Conservation (phyloP, 2,888 invertebrate species). For the Amiota minor region DNA sequence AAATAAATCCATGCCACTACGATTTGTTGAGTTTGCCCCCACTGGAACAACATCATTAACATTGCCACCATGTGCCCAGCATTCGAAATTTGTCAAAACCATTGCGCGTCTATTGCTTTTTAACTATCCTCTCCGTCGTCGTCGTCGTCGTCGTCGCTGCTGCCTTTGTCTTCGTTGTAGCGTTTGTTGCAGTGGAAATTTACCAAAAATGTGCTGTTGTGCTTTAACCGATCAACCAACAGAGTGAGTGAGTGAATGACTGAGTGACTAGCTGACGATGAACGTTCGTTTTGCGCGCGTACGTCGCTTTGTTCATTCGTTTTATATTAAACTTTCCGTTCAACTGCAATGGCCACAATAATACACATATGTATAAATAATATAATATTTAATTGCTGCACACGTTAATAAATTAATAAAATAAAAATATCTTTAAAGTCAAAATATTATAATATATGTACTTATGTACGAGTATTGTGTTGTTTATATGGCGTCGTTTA, state of each 20-base stretch:
- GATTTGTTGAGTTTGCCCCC: slow-evolving; percentile 38
- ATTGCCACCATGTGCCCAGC: slow-evolving; percentile 69
- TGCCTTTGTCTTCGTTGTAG: not conserved
- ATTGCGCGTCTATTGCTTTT: slow-evolving; percentile 43
- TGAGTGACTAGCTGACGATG: not conserved
- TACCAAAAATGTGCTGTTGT: slow-evolving; percentile 49
- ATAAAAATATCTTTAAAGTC: slow-evolving; percentile 47
- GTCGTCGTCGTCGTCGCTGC: slow-evolving; percentile 7
- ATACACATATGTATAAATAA: slow-evolving; percentile 25
- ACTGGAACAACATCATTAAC: slow-evolving; percentile 34
- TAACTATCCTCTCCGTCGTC: slow-evolving; percentile 38
- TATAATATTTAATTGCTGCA: slow-evolving; percentile 46
- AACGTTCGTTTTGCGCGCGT: not conserved
- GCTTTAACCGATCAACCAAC: not conserved
- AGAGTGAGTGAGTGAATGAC: not conserved
- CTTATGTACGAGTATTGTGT: too few relatives aligned
- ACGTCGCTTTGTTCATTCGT: slow-evolving; percentile 38
- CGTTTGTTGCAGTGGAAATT: slow-evolving; percentile 55
- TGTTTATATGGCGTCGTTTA: not conserved
- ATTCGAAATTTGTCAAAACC: slow-evolving; percentile 71
- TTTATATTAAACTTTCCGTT: slow-evolving; percentile 41
- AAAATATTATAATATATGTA: too few relatives aligned
- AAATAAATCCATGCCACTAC: slow-evolving; percentile 60
- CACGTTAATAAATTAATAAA: slow-evolving; percentile 50
- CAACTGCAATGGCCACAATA: slow-evolving; percentile 11